Conservation (phyloP, 2,113 vertebrate species). For the Xyrauchen texanus region DNA sequence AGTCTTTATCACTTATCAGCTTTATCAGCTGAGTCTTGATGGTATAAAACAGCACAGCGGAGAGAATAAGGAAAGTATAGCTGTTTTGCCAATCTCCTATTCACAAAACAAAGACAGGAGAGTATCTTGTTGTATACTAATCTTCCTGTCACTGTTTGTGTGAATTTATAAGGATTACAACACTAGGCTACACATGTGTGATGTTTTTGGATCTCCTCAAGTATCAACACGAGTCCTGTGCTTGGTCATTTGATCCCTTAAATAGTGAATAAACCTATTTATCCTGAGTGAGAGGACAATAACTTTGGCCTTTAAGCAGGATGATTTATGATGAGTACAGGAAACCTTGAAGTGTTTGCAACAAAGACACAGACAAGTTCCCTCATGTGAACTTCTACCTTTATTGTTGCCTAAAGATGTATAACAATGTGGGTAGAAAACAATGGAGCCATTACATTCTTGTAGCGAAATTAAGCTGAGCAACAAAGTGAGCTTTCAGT, state of each 20-base stretch:
- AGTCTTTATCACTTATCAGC: not conserved
- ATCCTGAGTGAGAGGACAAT: constrained; percentile 5
- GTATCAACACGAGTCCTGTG: not conserved
- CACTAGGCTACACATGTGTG: constrained; percentile 3
- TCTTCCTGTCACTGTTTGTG: too few relatives aligned
- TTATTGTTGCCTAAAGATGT: constrained; percentile 7
- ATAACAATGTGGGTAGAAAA: constrained; percentile 38
- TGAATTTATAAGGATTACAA: too few relatives aligned
- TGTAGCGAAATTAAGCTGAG: too few relatives aligned
- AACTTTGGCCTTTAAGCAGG: not conserved
- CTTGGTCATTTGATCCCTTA: constrained; percentile 20
- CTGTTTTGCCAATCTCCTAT: not conserved
- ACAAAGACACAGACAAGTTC: constrained; percentile 49
- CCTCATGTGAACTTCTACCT: constrained; percentile 30
- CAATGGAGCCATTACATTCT: constrained; percentile 7
- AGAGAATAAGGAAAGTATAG: not conserved
- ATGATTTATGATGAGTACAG: constrained; percentile 31
- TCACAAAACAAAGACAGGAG: not conserved
- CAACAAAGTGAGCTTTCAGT: too few relatives aligned
- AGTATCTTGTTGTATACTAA: not conserved
- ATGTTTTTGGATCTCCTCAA: not conserved
- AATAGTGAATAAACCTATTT: constrained; percentile 37
- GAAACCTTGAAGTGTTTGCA: constrained; percentile 36
- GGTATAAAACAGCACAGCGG: not conserved
- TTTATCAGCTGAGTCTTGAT: not conserved